These are phyloP conservation scores for Scaptomyza reducta DNA, from an alignment of 2,888 invertebrate species.

Conservation along the genomic window DNA sequence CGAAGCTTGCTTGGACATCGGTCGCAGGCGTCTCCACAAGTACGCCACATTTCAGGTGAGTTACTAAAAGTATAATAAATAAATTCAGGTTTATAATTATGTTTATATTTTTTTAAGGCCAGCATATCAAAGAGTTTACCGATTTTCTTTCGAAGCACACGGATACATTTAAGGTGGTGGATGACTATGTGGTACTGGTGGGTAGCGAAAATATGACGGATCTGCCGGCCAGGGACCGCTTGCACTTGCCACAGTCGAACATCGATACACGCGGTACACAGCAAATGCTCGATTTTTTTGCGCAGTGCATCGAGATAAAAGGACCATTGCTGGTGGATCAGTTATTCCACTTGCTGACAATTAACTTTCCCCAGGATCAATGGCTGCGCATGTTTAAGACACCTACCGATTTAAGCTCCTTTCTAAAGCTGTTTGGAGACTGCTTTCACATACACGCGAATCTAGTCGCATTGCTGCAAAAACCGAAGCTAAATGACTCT, in stretches of 20 bases:
- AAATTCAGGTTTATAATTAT: background rate
- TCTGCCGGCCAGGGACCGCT: slow-evolving; percentile 88
- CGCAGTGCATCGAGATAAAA: slow-evolving; percentile 91
- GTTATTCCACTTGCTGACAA: slow-evolving; percentile 91
- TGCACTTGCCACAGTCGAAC: slow-evolving; percentile 89
- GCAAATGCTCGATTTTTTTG: slow-evolving; percentile 92
- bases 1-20: slow-evolving; percentile 98
- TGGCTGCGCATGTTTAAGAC: slow-evolving; percentile 96
- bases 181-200: slow-evolving; percentile 92
- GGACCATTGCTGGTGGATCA: slow-evolving; percentile 94
- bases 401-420: slow-evolving; percentile 94
- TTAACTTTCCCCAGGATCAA: slow-evolving; percentile 90
- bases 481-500: slow-evolving; percentile 88
- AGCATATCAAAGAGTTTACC: slow-evolving; percentile 96
- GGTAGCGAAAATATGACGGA: slow-evolving; percentile 89
- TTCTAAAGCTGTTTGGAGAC: slow-evolving; percentile 96
- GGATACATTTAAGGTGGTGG: slow-evolving; percentile 93
- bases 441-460: slow-evolving; percentile 97
- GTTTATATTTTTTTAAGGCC: slow-evolving; percentile 84
- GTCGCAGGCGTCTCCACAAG: slow-evolving; percentile 98
- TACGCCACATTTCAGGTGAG: slow-evolving; percentile 94
- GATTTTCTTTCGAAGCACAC: slow-evolving; percentile 94
- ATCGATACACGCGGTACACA: slow-evolving; percentile 94
- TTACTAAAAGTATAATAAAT: background rate
- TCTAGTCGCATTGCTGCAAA: slow-evolving; percentile 92